Evolutionary conservation across 2,113 vertebrate genomes (phyloP), one percentile per base, ranked within the genome.

Genomic region (Sialia sialis): DNA sequence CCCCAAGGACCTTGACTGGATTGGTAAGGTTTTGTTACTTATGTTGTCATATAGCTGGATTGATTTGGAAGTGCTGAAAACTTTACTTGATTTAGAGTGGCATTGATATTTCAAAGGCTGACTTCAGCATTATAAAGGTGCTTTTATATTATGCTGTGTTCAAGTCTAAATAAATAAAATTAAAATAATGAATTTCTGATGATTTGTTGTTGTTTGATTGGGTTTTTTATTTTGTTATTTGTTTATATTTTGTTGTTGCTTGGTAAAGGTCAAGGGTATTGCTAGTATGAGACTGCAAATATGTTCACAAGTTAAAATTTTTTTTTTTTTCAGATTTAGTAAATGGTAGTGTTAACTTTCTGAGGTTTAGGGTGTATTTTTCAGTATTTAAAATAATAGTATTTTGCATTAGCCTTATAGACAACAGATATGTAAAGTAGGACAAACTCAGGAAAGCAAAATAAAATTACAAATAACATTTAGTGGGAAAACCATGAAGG

Each of bases 401-500:
- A 84, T 93, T 97, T 96, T 89, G 84, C 41, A 92, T 95, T 97
- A 96, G 70, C 95, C 54, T 95, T 94, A 52, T 63, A 91, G 79
- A 95, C 54, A 16, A 64, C 26, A 94, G 62, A 90, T 95, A 97
- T 81, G 55, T 97, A 96, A 98, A 97, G 92, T 84, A 89, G 97
- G 75, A 93, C 92, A 96, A 97, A 97, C 91, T 97, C 94, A 82
- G 70, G 95, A 97, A 97, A 96, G 90, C 93, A 97, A 98, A 98
- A 97, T 97, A 98, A 98, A 98, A 98, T 98, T 97, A 98, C 97
- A 98, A 98, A 98, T 97, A 95, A 97, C 97, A 97, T 97, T 97
- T 94, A 97, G 93, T 85, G 78, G 94, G 88, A 96, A 98, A 98
- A 98, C 95, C 97, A 98, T 98, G 97, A 97, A 98, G 97, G 97